Base-by-base conservation (phyloP, 2,113 vertebrate species). In the Phalacrocorax pelagicus region DNA sequence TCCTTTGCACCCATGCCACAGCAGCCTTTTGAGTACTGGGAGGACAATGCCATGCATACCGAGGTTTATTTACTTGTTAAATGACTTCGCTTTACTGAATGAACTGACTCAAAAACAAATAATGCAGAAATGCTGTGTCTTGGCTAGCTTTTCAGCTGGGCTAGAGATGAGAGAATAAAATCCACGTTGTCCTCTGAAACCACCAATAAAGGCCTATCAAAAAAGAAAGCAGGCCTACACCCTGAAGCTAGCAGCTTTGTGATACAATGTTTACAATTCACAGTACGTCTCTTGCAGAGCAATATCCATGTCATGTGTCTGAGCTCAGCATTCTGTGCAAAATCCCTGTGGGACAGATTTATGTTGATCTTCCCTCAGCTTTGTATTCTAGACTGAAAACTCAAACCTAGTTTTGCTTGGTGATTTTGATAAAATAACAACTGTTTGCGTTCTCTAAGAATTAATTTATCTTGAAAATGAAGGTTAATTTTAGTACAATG, bases 341-440 rank as follows among this genome's bases (percentile, higher is more conserved):
- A 91, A 91, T 87, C 55, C 27, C 34, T 26, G 6, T 29, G 47
- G 59, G n/a, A 77, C 8, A 65, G 12, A 57, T 69, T 72, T 61
- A 58, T 54, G 69, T 32, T 91, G n/a, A 61, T 57, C 6, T 58
- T 83, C 32, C 16, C 8, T 70, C 47, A 69, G 51, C 15, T 81
- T 88, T 86, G 42, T 70, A 26, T 42, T 92, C 67, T 15, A 74
- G 19, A 66, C 7, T 2, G 12, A 86, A 66, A 2, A 4, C n/a
- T 74, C 17, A 86, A 77, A n/a, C 4, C 8, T 58, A 59, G 9
- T 62, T 90, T 71, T 62, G 9, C 44, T 58, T 3, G 1, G 5
- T 88, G 59, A 46, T 90, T 88, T 88, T 88, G n/a, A 66, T 78
- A 70, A 91, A 92, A 73, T 61, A 61, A 40, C 19, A 75, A n/a